A percentile compares a stretch with the other conserved stretches of the same genome.
Evolutionary conservation across 1,140 invertebrate species (phyloP).

Genomic region (Carposina sasakii): DNA sequence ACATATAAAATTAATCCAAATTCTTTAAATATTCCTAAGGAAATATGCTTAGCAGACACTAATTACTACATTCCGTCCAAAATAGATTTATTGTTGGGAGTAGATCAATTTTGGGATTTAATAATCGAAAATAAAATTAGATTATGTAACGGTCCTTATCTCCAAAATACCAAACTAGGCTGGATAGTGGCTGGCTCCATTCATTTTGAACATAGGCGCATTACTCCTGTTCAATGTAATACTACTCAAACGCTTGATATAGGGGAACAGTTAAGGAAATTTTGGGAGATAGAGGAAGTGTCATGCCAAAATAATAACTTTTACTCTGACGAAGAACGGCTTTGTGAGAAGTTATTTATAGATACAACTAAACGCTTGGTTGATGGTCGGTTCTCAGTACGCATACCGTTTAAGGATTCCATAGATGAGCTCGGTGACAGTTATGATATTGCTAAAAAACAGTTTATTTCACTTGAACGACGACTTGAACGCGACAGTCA

Average conservation of each 20-base stretch:
- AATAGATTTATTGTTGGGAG: conserved; percentile 28
- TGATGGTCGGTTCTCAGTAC: conserved; percentile 21
- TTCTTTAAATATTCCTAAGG: conserved; percentile 11
- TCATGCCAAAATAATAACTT: background rate
- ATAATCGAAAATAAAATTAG: conserved; percentile 19
- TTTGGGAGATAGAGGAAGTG: conserved; percentile 19
- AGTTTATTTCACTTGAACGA: conserved; percentile 22
- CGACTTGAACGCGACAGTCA: conserved; percentile 20
- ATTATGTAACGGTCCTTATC: conserved; percentile 15
- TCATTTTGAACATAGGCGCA: background rate
- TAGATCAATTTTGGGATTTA: conserved; percentile 30
- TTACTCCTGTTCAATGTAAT: conserved; percentile 14
- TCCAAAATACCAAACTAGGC: conserved; percentile 30
- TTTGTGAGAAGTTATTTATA: conserved; percentile 21
- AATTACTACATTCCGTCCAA: conserved; percentile 9
- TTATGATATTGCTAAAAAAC: conserved; percentile 11
- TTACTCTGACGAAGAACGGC: background rate
- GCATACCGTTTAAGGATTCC: conserved; percentile 19
- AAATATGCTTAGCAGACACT: conserved; percentile 19
- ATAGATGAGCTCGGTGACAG: conserved; percentile 16
- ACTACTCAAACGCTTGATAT: background rate
- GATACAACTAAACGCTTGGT: conserved; percentile 14
- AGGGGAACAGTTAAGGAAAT: background rate
- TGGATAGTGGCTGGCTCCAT: conserved; percentile 28
- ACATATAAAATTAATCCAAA: background rate